Evolutionary conservation across 2,888 invertebrate genomes (phyloP).

Genomic region (Eupithecia subfuscata): DNA sequence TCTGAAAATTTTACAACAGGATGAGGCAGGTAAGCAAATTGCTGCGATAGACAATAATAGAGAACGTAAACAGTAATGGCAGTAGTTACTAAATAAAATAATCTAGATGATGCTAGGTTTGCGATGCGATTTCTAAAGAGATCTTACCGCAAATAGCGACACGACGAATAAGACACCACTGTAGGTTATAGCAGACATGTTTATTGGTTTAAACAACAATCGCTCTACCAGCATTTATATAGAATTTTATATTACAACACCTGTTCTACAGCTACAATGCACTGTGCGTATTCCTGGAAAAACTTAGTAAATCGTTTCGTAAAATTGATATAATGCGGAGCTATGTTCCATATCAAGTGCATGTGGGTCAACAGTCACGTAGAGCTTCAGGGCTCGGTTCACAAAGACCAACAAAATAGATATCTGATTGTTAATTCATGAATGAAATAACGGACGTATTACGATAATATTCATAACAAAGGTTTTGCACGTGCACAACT

Average conservation of each 20-base stretch:
- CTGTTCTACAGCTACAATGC: constrained; percentile 18
- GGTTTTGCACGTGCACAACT: constrained; percentile 22
- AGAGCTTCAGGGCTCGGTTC: constrained; percentile 23
- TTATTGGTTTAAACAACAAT: constrained; percentile 33
- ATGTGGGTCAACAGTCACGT: constrained; percentile 50
- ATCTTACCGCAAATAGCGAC: constrained; percentile 53
- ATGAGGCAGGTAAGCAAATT: background rate
- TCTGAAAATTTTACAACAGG: constrained; percentile 45
- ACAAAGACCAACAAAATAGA: constrained; percentile 4
- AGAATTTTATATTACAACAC: constrained; percentile 51
- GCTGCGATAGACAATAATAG: background rate
- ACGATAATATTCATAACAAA: background rate
- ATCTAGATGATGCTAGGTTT: background rate
- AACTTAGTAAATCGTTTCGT: constrained; percentile 47
- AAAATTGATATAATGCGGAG: constrained; percentile 42
- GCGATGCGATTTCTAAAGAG: background rate
- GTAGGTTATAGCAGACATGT: constrained; percentile 39
- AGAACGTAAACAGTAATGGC: background rate
- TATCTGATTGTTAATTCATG: constrained; percentile 10
- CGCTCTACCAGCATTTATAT: constrained; percentile 45
- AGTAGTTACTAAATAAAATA: background rate
- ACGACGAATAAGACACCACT: constrained; percentile 43
- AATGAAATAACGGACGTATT: constrained; percentile 15
- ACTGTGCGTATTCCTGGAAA: constrained; percentile 40
- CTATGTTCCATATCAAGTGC: constrained; percentile 35